Percentiles rank a stretch among this genome's conserved stretches.
These are phyloP conservation scores for Danionella dracula DNA, from an alignment of 2,797 vertebrate species.

Conservation along the genomic window DNA sequence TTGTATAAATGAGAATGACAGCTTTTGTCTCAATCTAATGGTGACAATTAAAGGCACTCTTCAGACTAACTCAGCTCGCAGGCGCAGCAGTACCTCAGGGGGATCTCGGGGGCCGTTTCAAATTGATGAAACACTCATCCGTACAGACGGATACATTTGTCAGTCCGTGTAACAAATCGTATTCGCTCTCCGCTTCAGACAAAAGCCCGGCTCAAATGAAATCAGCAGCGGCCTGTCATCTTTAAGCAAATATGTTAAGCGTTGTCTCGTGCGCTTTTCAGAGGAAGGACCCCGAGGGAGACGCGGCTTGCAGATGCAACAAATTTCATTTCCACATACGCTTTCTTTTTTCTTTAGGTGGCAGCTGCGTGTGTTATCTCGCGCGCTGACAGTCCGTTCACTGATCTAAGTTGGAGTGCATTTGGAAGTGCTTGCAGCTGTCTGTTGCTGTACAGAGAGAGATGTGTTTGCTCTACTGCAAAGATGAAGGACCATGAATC, in stretches of 20 bases:
- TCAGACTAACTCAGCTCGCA: slow-evolving; percentile 83
- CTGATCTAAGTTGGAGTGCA: slow-evolving; percentile 99
- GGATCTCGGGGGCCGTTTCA: slow-evolving; percentile 81
- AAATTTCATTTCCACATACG: slow-evolving; percentile 50
- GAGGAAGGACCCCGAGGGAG: slow-evolving; percentile 84
- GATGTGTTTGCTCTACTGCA: slow-evolving; percentile 97
- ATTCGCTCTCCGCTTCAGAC: slow-evolving; percentile 83
- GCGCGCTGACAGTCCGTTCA: slow-evolving; percentile 94
- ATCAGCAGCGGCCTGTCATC: slow-evolving; percentile 91
- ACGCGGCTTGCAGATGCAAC: slow-evolving; percentile 83
- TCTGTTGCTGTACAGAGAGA: slow-evolving; percentile 95
- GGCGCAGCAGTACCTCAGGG: slow-evolving; percentile 81
- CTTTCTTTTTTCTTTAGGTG: slow-evolving; percentile 62
- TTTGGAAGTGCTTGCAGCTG: slow-evolving; percentile 99
- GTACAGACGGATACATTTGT: slow-evolving; percentile 88
- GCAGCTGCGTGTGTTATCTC: slow-evolving; percentile 98
- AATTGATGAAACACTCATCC: slow-evolving; percentile 89
- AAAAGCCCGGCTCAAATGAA: slow-evolving; percentile 81
- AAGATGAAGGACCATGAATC: slow-evolving; percentile 99
- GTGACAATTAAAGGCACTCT: slow-evolving; percentile 89
- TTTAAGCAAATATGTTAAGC: slow-evolving; percentile 98
- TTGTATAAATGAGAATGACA: slow-evolving; percentile 55
- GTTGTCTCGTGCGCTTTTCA: slow-evolving; percentile 87
- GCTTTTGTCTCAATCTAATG: slow-evolving; percentile 70
- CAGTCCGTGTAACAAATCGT: slow-evolving; percentile 82